Evolutionary conservation across 2,113 vertebrate genomes (phyloP), one percentile per base, ranked within the genome.

Genomic region (Oplegnathus fasciatus): DNA sequence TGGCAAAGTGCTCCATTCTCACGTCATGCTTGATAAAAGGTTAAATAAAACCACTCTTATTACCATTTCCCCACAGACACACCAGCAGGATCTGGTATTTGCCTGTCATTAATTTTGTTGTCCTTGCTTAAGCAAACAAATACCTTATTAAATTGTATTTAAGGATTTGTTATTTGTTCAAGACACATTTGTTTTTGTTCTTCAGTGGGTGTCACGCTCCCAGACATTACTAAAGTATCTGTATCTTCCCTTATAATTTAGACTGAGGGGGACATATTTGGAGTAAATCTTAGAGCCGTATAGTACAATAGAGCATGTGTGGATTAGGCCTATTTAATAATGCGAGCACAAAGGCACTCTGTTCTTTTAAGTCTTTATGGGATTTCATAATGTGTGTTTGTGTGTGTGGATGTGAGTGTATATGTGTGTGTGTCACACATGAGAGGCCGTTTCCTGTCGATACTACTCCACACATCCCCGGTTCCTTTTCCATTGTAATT

Each of bases 401-500:
- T 64, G 58, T 90, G 89, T 77, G 82, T 76, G 69, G 72, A 37
- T 71, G 75, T 71, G 58, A 72, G 54, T 78, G 80, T 58, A 44
- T 78, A 62, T 74, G 83, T 81, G 79, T 66, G 88, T 74, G 87
- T 90, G 80, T 90, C 86, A 89, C 90, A 93, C 88, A 90, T 81
- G 86, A 91, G 89, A 92, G 92, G 82, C 91, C 79, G 87, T 86
- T 95, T 95, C 92, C 94, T 94, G 93, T 94, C 94, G 87, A 94
- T 93, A 95, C 91, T 88, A 89, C 94, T 91, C 78, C 89, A 90
- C 91, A 92, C 94, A 94, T 93, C 88, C 93, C 84, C 80, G 46
- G 86, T 85, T 93, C 92, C 93, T 92, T 94, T 95, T 93, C 94
- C 93, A 95, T 95, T 96, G 94, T 96, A 95, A 95, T 95, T 95